Conservation (phyloP, 2,888 invertebrate species). For the Rhagonycha lutea region DNA sequence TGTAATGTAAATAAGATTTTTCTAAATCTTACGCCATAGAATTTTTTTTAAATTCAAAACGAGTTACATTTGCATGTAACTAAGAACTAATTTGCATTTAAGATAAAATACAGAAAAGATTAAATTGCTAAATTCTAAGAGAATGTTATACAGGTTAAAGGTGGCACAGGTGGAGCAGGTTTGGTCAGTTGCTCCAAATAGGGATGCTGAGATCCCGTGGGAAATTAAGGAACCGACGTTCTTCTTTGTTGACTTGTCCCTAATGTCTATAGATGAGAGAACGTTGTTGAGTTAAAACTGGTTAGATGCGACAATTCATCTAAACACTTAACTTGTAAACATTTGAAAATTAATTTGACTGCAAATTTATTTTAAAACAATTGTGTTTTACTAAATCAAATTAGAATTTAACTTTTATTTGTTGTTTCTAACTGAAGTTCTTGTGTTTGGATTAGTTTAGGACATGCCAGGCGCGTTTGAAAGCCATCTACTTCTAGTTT, state of each 20-base stretch:
- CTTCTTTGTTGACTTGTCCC: constrained; percentile 23
- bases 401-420: not conserved
- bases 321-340: not conserved
- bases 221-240: constrained; percentile 44
- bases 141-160: constrained; percentile 35
- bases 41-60: not conserved
- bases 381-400: not conserved
- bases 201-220: constrained; percentile 48
- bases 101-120: constrained; percentile 5
- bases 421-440: constrained; percentile 17
- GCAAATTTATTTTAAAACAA: not conserved
- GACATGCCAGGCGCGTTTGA: constrained; percentile 26
- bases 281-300: constrained; percentile 5
- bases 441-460: constrained; percentile 22
- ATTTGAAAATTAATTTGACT: not conserved
- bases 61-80: not conserved
- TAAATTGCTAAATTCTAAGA: constrained; percentile 21
- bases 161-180: constrained; percentile 41
- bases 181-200: constrained; percentile 46
- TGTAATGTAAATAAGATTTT: not conserved
- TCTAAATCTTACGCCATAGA: not conserved
- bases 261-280: constrained; percentile 13
- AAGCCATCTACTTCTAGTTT: constrained; percentile 23
- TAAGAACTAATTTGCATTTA: constrained; percentile 13
- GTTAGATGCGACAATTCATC: not conserved